These are phyloP conservation scores for Eidolon dupreanum DNA, from an alignment of 2,797 vertebrate genomes.

Conservation along the genomic window DNA sequence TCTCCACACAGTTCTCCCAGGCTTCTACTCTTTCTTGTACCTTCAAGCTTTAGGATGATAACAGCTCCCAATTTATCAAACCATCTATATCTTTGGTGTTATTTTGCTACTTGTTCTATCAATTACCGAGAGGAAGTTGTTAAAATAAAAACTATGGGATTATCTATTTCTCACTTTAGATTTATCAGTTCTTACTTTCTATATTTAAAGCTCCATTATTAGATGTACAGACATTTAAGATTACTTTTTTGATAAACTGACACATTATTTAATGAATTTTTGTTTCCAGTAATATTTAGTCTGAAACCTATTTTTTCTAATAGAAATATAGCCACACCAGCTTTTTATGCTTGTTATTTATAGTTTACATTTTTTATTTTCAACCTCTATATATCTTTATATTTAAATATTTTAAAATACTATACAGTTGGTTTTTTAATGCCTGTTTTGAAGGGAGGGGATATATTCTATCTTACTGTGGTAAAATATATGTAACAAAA, in stretches of 20 bases:
- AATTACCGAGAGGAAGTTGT: background rate
- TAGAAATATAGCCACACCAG: background rate
- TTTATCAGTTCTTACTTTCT: background rate
- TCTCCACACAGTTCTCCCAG: background rate
- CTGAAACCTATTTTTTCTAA: background rate
- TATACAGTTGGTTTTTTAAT: background rate
- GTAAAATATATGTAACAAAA: background rate
- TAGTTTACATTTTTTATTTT: background rate
- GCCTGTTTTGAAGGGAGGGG: background rate
- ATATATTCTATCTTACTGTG: background rate
- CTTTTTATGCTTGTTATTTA: background rate
- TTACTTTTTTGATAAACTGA: background rate
- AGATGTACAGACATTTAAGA: background rate
- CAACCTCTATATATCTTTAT: background rate
- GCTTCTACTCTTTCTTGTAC: background rate
- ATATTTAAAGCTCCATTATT: background rate
- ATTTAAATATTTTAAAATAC: constrained; percentile 29
- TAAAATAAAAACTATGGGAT: background rate
- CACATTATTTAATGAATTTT: background rate
- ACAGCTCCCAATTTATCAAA: background rate
- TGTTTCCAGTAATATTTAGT: constrained; percentile 2
- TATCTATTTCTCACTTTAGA: background rate
- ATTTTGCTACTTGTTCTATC: background rate
- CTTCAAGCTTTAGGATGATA: background rate
- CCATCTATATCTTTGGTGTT: background rate